Evolutionary conservation across 2,113 vertebrate species (phyloP).

Genomic region (Halcyon senegalensis): DNA sequence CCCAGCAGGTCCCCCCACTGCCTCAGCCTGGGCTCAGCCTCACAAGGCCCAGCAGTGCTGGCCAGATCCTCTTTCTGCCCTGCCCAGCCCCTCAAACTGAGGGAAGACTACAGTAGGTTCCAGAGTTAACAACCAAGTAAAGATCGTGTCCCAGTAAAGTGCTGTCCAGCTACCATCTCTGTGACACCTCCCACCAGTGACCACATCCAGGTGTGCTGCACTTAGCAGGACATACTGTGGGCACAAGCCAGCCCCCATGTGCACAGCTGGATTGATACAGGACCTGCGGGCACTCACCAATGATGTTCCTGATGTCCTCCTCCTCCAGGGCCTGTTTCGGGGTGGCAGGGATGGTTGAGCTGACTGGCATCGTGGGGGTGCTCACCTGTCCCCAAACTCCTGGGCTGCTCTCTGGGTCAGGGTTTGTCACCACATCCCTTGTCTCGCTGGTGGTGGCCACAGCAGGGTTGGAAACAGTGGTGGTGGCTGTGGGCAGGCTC

Average conservation of each 20-base stretch:
- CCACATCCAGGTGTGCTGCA: background rate
- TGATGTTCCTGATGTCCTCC: slow-evolving; percentile 76
- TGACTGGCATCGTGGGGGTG: accelerated
- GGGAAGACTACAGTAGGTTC: background rate
- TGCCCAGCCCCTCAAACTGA: background rate
- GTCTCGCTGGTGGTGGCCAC: background rate
- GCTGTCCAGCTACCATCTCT: background rate
- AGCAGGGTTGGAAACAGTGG: background rate
- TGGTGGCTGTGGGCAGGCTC: background rate
- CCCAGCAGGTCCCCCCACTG: background rate
- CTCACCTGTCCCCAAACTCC: background rate
- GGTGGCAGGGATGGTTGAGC: background rate
- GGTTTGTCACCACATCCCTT: background rate
- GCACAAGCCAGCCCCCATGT: accelerated
- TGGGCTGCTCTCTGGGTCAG: background rate
- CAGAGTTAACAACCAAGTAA: background rate
- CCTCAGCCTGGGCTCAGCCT: background rate
- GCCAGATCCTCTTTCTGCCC: background rate
- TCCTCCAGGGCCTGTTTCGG: slow-evolving; percentile 70
- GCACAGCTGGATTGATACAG: background rate
- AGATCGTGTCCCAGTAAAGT: background rate
- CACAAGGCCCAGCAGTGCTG: background rate
- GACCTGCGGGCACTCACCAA: slow-evolving; percentile 71
- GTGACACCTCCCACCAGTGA: background rate
- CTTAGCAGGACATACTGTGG: accelerated